phyloP scores from a whole-genome alignment of 2,888 invertebrate genomes.

The Papilio demoleus region DNA sequence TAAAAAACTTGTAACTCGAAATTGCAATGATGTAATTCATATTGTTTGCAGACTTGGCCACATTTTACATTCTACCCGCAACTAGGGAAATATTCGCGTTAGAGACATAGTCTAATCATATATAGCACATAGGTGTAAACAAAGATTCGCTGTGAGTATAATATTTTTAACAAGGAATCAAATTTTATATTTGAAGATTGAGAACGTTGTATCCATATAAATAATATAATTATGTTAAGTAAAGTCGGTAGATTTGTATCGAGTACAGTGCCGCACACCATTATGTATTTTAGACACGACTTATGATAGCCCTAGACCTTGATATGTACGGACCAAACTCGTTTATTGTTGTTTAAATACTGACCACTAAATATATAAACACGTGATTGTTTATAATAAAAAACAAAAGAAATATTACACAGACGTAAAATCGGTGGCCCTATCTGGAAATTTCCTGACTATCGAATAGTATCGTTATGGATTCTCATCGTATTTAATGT shows the following conservation, averaged over 20 bases:
- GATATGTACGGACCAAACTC: conserved; percentile 3
- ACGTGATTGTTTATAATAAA: not conserved
- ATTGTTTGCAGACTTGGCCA: no score
- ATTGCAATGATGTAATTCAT: no score
- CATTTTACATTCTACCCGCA: no score
- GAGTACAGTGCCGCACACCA: not conserved
- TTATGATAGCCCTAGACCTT: conserved; percentile 30
- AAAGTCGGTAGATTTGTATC: not conserved
- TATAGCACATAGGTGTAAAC: no score
- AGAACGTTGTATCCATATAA: conserved; percentile 13
- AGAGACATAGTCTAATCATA: no score
- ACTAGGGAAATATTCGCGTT: no score
- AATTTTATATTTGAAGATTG: conserved; percentile 1
- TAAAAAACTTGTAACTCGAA: no score
- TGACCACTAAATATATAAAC: conserved; percentile 16
- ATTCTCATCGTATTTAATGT: no score
- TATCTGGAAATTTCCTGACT: no score
- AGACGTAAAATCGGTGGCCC: no score
- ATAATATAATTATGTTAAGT: conserved; percentile 34
- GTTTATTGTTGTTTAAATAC: conserved; percentile 5
- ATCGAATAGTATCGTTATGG: no score
- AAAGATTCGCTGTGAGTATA: no score
- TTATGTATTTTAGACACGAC: conserved; percentile 37
- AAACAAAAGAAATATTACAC: not conserved
- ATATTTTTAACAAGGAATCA: conserved; percentile 8